Evolutionary conservation across 1,140 invertebrate species (phyloP), one percentile per base, ranked within the genome.

Genomic region (Zaprionus africanus): DNA sequence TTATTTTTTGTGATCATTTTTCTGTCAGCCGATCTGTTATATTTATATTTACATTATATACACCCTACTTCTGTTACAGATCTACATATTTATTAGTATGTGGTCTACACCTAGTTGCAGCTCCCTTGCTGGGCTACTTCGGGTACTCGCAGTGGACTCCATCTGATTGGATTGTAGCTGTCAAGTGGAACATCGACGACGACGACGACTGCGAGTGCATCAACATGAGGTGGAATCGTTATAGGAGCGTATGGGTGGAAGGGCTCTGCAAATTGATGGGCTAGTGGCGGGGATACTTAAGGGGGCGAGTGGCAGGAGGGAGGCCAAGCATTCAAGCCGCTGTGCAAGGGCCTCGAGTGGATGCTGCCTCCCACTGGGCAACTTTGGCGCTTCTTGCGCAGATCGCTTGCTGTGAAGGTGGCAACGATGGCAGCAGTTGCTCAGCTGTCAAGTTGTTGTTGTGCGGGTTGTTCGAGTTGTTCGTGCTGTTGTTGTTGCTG

Each of bases 341-440:
- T 46, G n/a, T 51, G 19, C 46, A 51, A 24, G 46, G 46, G 46
- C 19, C 19, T 17, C 43, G 19, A 49, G 43, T 49, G 43, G 80
- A 82, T 71, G 72, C 79, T 79, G 74, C 65, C 68, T 81, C 82
- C 82, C 81, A 86, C 82, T 77, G 82, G 71, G 82, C 74, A 74
- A 58, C 78, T 84, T 83, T 70, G 81, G 76, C 77, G 77, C 82
- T 84, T 74, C 78, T 73, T 68, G 75, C 19, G 68, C 68, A 22
- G 28, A 46, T 53, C 68, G 49, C 68, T 71, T 58, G 49, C 58
- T 49, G 75, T 31, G 62, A 69, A 80, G 79, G 84, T 88, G 84
- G 83, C 79, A 79, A 73, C 70, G 76, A 82, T 86, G 83, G 85
- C 84, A 87, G 84, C 81, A 87, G 75, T 88, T 77, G 81, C 81